Percentiles rank a stretch among this genome's conserved stretches.
Evolutionary conservation across 2,797 vertebrate species (phyloP).

Genomic region (Chelon labrosus): DNA sequence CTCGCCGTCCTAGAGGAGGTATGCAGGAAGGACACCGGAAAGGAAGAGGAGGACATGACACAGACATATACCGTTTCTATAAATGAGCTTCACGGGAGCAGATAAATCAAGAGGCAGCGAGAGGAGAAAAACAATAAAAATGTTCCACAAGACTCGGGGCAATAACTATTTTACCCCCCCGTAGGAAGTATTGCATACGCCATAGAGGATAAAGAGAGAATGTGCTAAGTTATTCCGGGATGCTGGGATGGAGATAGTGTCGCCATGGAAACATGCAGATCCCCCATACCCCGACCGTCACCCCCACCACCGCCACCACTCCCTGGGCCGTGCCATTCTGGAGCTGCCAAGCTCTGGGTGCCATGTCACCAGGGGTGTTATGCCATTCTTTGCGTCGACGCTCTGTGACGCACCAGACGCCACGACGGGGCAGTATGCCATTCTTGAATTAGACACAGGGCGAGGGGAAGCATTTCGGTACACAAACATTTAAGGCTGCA

Average conservation of each 20-base stretch:
- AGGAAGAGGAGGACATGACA: constrained; percentile 26
- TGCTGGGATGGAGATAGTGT: constrained; percentile 66
- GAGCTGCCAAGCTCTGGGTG: constrained; percentile 65
- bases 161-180: constrained; percentile 54
- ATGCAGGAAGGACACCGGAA: constrained; percentile 48
- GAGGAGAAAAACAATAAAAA: constrained; percentile 35
- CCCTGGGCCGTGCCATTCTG: constrained; percentile 65
- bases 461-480: constrained; percentile 36
- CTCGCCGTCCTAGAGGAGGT: constrained; percentile 40
- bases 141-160: constrained; percentile 28
- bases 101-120: constrained; percentile 1
- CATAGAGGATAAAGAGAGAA: constrained; percentile 65
- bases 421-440: constrained; percentile 36
- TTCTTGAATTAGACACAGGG: constrained; percentile 48
- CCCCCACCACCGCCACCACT: constrained; percentile 46
- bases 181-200: constrained; percentile 65
- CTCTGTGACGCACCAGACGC: constrained; percentile 45
- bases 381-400: constrained; percentile 53
- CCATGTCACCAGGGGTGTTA: constrained; percentile 60
- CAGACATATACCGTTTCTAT: constrained; percentile 34
- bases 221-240: constrained; percentile 78
- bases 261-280: constrained; percentile 76
- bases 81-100: constrained; percentile 1
- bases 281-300: background rate
- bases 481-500: constrained; percentile 6